Conservation (phyloP, 1,140 invertebrate genomes). For the Zaprionus davidi region DNA sequence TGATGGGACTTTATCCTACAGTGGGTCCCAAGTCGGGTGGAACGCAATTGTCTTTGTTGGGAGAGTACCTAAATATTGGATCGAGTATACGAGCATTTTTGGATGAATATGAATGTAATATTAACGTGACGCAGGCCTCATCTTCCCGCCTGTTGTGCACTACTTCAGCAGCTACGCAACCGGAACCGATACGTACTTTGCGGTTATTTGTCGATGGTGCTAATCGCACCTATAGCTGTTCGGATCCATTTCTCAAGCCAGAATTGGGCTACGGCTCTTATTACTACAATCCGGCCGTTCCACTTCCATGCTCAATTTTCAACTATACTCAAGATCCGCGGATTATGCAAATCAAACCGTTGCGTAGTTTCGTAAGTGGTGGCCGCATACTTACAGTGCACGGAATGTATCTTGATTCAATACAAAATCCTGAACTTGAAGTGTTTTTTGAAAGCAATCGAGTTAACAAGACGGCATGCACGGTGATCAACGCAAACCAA, state of each 20-base stretch:
- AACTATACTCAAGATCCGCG: slow-evolving; percentile 97
- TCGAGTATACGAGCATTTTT: slow-evolving; percentile 94
- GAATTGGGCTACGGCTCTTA: slow-evolving; percentile 8
- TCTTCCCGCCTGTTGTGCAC: slow-evolving; percentile 94
- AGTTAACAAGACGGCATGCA: slow-evolving; percentile 93
- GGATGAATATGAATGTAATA: slow-evolving; percentile 94
- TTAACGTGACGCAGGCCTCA: slow-evolving; percentile 95
- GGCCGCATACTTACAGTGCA: slow-evolving; percentile 96
- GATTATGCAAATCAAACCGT: slow-evolving; percentile 95
- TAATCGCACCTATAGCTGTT: slow-evolving; percentile 88
- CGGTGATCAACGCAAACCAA: slow-evolving; percentile 93
- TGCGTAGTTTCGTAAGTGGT: slow-evolving; percentile 94
- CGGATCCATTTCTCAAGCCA: slow-evolving; percentile 22
- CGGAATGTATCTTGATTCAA: slow-evolving; percentile 95
- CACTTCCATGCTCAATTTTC: slow-evolving; percentile 86
- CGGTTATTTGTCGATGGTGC: slow-evolving; percentile 94
- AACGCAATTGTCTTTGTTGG: slow-evolving; percentile 95
- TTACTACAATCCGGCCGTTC: slow-evolving; percentile 37
- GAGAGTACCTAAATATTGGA: slow-evolving; percentile 97
- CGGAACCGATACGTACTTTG: slow-evolving; percentile 86
- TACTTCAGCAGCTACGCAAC: slow-evolving; percentile 88
- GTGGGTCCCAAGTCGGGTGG: slow-evolving; percentile 97
- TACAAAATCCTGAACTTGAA: slow-evolving; percentile 95
- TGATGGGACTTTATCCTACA: slow-evolving; percentile 92
- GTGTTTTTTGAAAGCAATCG: slow-evolving; percentile 84